A percentile compares a stretch with the other conserved stretches of the same genome.
Evolutionary conservation across 2,888 invertebrate species (phyloP).

Genomic region (Tineola bisselliella): DNA sequence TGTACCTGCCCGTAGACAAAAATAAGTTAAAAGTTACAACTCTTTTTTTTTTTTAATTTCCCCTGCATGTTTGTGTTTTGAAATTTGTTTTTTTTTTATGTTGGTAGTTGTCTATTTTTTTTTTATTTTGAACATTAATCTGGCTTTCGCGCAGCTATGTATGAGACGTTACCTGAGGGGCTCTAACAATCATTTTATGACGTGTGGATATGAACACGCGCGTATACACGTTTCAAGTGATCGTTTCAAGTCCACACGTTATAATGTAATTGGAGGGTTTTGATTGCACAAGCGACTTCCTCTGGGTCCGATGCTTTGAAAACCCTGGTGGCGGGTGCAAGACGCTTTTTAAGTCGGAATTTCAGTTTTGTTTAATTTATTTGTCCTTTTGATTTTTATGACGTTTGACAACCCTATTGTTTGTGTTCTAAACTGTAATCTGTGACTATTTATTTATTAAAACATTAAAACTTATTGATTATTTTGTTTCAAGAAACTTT

Average conservation of each 20-base stretch:
- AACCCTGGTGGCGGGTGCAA: slow-evolving; percentile 58
- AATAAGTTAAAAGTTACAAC: neutral
- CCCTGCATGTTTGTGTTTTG: neutral
- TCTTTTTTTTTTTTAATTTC: neutral
- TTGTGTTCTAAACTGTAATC: too few relatives aligned
- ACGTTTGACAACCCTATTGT: slow-evolving; percentile 16
- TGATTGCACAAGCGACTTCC: slow-evolving; percentile 35
- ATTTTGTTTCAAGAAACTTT: too few relatives aligned
- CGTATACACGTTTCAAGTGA: slow-evolving; percentile 26
- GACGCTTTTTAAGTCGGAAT: slow-evolving; percentile 25
- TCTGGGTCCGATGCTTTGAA: slow-evolving; percentile 46
- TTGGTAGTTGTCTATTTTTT: slow-evolving; percentile 11
- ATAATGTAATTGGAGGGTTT: neutral
- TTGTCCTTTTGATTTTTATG: slow-evolving; percentile 14
- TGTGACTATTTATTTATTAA: too few relatives aligned
- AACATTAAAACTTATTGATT: too few relatives aligned
- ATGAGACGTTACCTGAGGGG: slow-evolving; percentile 54
- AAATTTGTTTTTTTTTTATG: neutral
- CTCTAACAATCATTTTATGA: slow-evolving; percentile 23
- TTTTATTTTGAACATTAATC: slow-evolving; percentile 27
- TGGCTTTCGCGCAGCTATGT: slow-evolving; percentile 64
- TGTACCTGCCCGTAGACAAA: neutral
- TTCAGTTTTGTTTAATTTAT: slow-evolving; percentile 12
- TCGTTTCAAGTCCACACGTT: neutral
- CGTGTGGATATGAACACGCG: slow-evolving; percentile 12